Evolutionary conservation across 1,140 invertebrate genomes (phyloP).

Genomic region (Aphelinus certus): DNA sequence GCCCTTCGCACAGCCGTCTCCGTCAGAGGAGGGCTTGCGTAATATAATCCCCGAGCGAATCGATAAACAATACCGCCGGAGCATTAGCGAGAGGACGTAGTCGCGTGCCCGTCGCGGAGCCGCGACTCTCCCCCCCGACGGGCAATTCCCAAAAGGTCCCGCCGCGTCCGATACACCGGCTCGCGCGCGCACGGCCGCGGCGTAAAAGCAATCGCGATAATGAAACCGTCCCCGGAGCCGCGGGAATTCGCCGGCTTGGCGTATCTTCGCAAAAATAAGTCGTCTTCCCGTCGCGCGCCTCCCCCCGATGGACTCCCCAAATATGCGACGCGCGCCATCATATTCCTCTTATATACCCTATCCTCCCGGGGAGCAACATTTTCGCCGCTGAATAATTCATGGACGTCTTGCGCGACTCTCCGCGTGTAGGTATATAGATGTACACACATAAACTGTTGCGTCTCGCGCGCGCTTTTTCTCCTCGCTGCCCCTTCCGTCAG

Average conservation of each 20-base stretch:
- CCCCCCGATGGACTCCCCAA: too few species aligned
- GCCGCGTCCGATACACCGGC: too few species aligned
- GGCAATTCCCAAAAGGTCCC: conserved; percentile 16
- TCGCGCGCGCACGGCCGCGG: background rate
- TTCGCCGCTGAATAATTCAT: conserved; percentile 38
- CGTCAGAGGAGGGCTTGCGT: too few species aligned
- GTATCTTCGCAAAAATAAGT: background rate
- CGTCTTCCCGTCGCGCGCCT: too few species aligned
- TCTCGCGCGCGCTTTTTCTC: background rate
- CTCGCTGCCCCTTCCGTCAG: too few species aligned
- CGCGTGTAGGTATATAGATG: too few species aligned
- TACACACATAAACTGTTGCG: background rate
- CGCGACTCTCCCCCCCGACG: background rate
- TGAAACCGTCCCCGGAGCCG: background rate
- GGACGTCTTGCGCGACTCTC: background rate
- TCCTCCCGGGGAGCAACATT: conserved; percentile 19
- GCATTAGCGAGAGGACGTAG: conserved; percentile 5
- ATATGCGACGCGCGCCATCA: too few species aligned
- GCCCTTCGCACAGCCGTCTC: too few species aligned
- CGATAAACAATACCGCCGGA: conserved; percentile 15
- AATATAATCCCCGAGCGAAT: conserved; percentile 5
- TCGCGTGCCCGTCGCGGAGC: background rate
- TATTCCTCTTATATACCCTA: too few species aligned
- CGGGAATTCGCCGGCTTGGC: background rate
- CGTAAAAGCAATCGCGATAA: conserved; percentile 28